Evolutionary conservation across 2,113 vertebrate species (phyloP), one percentile per base, ranked within the genome.

Genomic region (Colistium nudipinnis): DNA sequence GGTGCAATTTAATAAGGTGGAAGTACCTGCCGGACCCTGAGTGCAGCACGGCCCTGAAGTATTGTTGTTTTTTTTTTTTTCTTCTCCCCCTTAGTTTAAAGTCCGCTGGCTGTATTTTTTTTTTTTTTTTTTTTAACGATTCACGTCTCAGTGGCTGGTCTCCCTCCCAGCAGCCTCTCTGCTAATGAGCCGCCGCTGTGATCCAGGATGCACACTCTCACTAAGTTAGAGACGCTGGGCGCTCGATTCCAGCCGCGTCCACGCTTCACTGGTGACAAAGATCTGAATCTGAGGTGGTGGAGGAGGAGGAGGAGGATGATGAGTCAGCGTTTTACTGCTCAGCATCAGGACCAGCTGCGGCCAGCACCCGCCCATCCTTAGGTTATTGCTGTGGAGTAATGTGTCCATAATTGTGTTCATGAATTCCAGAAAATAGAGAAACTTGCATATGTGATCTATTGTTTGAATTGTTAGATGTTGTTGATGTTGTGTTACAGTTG

Each of bases 161-260:
- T 39, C 70, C 73, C 61, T 54, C 70, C 79, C 82, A 70, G 84
- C 78, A 62, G 73, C 78, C 82, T 47, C 75, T 74, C 70, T 17
- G 16, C 80, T 89, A 89, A 89, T 87, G 87, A 87, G 85, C 87
- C 70, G 80, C 82, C 59, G 87, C 82, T 87, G 82, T 69, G 82
- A 85, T 78, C 66, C 78, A 80, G 82, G n/a, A n/a, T n/a, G 61
- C 66, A 19, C 65, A 22, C 19, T 62, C 54, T 4, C 67, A 56
- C 54, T 22, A 49, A 70, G 62, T 77, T 39, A 2, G 74, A 88
- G n/a, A n/a, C n/a, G 84, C 81, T 63, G 76, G 70, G 68, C 36
- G 78, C 76, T 86, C 71, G 69, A 76, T 82, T 82, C 45, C 70
- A 73, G n/a, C 38, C 51, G 48, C 52, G 60, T 65, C 53, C 6